phyloP scores from a whole-genome alignment of 2,797 vertebrate genomes.

The Thaleichthys pacificus region DNA sequence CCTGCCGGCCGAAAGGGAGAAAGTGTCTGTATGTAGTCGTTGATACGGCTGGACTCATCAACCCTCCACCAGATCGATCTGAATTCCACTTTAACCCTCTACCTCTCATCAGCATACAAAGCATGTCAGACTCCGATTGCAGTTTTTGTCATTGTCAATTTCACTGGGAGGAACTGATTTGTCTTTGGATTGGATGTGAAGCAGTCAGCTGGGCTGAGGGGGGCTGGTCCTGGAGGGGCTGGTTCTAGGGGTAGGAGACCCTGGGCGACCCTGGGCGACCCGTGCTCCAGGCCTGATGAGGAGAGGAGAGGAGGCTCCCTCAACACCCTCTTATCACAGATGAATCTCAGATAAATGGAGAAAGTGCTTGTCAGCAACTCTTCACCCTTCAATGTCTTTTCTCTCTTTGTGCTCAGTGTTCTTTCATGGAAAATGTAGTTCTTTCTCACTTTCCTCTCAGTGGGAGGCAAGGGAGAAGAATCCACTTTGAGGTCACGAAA shows the following conservation, averaged over 20 bases:
- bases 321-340: slow-evolving; percentile 41
- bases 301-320: slow-evolving; percentile 28
- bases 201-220: slow-evolving; percentile 34
- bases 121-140: slow-evolving; percentile 64
- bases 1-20: neutral
- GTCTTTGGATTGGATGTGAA: slow-evolving; percentile 48
- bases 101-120: slow-evolving; percentile 71
- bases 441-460: slow-evolving; percentile 58
- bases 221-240: neutral
- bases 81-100: slow-evolving; percentile 52
- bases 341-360: no score
- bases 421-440: slow-evolving; percentile 51
- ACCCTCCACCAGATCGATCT: slow-evolving; percentile 64
- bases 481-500: slow-evolving; percentile 64
- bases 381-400: slow-evolving; percentile 22
- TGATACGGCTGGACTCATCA: slow-evolving; percentile 38
- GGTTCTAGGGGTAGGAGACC: no score
- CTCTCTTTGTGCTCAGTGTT: slow-evolving; percentile 46
- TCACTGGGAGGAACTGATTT: slow-evolving; percentile 50
- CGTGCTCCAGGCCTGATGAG: slow-evolving; percentile 28
- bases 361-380: neutral
- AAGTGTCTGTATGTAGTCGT: slow-evolving; percentile 18
- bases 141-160: slow-evolving; percentile 77
- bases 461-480: slow-evolving; percentile 54
- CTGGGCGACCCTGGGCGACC: slow-evolving; percentile 38